phyloP scores from a whole-genome alignment of 2,797 vertebrate species.

The Acanthurus lineatus region DNA sequence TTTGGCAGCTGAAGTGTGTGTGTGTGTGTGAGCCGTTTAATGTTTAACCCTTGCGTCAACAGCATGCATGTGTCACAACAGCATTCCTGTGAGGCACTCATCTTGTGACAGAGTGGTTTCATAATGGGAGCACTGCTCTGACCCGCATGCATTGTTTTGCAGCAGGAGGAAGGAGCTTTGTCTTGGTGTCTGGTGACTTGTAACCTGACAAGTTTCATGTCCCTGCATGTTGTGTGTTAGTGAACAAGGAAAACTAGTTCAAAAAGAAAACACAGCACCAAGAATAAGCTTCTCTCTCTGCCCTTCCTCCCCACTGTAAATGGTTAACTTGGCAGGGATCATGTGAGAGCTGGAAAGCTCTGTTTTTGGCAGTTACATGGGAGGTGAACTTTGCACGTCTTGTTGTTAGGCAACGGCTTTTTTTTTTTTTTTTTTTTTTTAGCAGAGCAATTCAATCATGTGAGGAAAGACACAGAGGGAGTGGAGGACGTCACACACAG shows the following conservation, averaged over 20 bases:
- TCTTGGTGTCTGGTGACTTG: conserved; percentile 40
- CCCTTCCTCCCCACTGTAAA: conserved; percentile 69
- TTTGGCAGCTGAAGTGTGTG: conserved; percentile 64
- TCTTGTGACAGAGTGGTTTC: conserved; percentile 81
- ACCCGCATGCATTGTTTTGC: conserved; percentile 57
- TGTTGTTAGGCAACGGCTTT: conserved; percentile 69
- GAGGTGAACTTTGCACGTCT: conserved; percentile 71
- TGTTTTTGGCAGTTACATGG: conserved; percentile 36
- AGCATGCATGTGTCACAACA: conserved; percentile 78
- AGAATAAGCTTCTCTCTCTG: conserved; percentile 27
- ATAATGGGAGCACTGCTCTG: conserved; percentile 66
- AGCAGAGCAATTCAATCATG: conserved; percentile 58
- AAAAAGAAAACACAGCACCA: conserved; percentile 59
- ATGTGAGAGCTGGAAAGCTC: conserved; percentile 58
- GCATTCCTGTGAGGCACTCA: conserved; percentile 75
- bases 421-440: conserved; percentile 43
- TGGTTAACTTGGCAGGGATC: conserved; percentile 73
- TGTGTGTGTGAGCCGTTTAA: conserved; percentile 64
- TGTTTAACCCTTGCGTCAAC: conserved; percentile 84
- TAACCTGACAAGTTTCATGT: conserved; percentile 67
- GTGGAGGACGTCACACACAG: conserved; percentile 26
- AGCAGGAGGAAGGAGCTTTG: conserved; percentile 54
- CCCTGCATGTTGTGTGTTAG: conserved; percentile 63
- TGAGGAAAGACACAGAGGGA: conserved; percentile 34
- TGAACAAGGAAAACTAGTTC: conserved; percentile 59